Evolutionary conservation across 2,888 invertebrate genomes (phyloP).

Genomic region (Tigriopus californicus): DNA sequence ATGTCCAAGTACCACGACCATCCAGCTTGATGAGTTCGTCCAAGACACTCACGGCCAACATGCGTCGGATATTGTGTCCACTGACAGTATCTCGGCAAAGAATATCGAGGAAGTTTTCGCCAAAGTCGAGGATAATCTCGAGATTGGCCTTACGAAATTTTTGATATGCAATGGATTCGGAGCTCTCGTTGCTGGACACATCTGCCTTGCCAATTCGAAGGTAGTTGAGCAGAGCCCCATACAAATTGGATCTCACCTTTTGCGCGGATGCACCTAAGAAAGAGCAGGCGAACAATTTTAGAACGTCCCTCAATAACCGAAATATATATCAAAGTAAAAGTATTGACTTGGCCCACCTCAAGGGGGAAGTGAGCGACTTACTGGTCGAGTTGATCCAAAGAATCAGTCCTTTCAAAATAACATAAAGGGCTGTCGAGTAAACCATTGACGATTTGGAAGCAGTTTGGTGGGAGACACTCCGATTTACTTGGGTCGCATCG

Average conservation of each 20-base stretch:
- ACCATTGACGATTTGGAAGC: constrained; percentile 36
- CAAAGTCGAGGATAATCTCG: constrained; percentile 49
- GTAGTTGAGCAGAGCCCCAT: constrained; percentile 60
- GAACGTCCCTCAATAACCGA: no score
- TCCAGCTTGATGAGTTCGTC: constrained; percentile 58
- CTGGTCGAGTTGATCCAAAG: constrained; percentile 4
- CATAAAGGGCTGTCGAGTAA: constrained; percentile 45
- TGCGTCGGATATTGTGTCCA: constrained; percentile 64
- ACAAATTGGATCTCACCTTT: constrained; percentile 64
- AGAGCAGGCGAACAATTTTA: no score
- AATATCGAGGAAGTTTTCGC: constrained; percentile 57
- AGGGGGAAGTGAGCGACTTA: no score
- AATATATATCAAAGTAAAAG: no score
- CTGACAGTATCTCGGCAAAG: constrained; percentile 70
- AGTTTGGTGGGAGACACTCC: not conserved
- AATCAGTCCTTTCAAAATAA: constrained; percentile 51
- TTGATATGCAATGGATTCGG: constrained; percentile 21
- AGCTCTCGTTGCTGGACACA: constrained; percentile 28
- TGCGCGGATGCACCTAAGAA: constrained; percentile 29
- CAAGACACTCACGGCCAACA: constrained; percentile 63
- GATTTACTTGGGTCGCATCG: constrained; percentile 11
- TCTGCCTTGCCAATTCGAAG: constrained; percentile 43
- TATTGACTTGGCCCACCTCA: no score
- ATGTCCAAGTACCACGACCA: constrained; percentile 43
- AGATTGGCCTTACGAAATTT: constrained; percentile 29